Base-by-base conservation (phyloP, 2,797 vertebrate genomes). In the Lindbergichthys nudifrons region DNA sequence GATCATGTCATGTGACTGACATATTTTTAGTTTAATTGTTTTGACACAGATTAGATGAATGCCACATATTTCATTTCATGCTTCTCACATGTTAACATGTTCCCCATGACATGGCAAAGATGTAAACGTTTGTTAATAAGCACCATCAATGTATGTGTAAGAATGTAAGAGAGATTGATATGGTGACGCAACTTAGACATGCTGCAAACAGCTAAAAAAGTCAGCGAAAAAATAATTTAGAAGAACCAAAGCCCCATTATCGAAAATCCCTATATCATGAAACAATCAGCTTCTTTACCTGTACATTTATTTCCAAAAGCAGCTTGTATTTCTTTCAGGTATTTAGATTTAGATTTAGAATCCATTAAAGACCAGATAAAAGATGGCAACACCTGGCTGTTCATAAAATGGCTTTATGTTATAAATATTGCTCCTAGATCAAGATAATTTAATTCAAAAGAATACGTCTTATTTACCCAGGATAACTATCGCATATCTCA, bases 401-500 rank as follows among this genome's bases (percentile, higher is more conserved):
- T 68, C 50, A 53, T 57, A 18, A 30, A 36, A 63, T 5, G 4
- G 19, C 46, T 58, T 63, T 15, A 3, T 43, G 3, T 39, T 45
- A 36, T 43, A 61, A 66, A 63, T 56, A 19, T 18, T 57, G 39
- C 0, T 13, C 4, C 19, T 21, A 2, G 51, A 15, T 26, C 21
- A 53, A 26, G 58, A 65, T 68, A 0, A 8, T 72, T 50, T 62
- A 9, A 43, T 51, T 58, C 48, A 23, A 42, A 59, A 46, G 30
- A 73, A 60, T 51, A 5, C 15, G 21, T 50, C 39, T 13, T 41
- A 1, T 50, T 23, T 13, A 14, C 54, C 23, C 53, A 36, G 32
- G 32, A 6, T 36, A 3, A 26, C 50, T 48, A 67, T 66, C n/a
- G 2, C 16, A 30, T 81, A 61, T 82, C 68, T 52, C 19, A n/a